Base-by-base conservation (phyloP, 2,797 vertebrate species). In the Crocodylus rhombifer region DNA sequence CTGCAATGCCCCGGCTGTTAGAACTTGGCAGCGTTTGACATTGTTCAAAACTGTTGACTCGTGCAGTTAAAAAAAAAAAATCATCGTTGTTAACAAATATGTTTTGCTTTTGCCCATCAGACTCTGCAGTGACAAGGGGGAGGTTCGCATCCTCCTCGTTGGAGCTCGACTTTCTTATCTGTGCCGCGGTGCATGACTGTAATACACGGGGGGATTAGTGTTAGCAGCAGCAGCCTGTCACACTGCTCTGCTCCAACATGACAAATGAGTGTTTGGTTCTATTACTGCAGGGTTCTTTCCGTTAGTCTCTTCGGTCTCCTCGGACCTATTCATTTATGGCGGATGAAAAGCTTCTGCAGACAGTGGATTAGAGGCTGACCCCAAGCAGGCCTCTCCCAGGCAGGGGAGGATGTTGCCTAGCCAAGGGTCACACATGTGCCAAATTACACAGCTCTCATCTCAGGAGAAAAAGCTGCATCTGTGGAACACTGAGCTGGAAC, bases 231-330 rank as follows among this genome's bases (percentile, higher is more conserved):
- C 60, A 87, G 84, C 83, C 73, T 85, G 87, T 73, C 93, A 82
- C 87, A 92, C 64, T 65, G 71, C 61, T 94, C 61, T 81, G 86
- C 85, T 93, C 86, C 69, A 69, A 92, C 86, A 91, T 88, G 91
- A 96, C 94, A 96, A 95, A 95, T 26, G 94, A 93, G 36, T 20
- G 71, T 77, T 89, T 74, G 80, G 28, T 71, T 90, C 71, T 94
- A 86, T 87, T 89, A 90, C 75, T 18, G 71, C 62, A 71, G 75
- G 28, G 30, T 51, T 73, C 57, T 90, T 75, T 42, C 21, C 56
- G 80, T 74, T 88, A 60, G 30, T 58, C 60, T 77, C 88, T 64
- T 82, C 80, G 56, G 17, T 79, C 82, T 75, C 78, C 79, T 67
- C 81, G 78, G 55, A 8, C 65, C 74, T 76, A 57, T 51, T 79